phyloP scores from a whole-genome alignment of 1,140 invertebrate species.

The Megalonaias nervosa region DNA sequence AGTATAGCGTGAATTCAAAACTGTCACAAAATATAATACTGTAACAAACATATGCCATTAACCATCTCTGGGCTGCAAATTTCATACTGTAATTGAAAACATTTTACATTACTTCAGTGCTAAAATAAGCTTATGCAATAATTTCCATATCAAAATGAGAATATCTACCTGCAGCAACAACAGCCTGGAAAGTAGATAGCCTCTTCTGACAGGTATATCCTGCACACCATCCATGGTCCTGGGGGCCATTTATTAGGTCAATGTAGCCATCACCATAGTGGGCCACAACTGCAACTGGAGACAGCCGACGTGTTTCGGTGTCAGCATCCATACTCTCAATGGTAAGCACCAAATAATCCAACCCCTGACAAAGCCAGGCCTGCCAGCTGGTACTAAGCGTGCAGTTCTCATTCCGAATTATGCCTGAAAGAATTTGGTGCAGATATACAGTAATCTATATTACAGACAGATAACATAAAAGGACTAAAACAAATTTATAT shows the following conservation, averaged over 20 bases:
- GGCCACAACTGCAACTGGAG: conserved; percentile 61
- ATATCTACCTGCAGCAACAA: conserved; percentile 43
- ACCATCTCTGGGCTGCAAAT: too few species aligned
- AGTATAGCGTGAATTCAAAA: too few species aligned
- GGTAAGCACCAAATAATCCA: conserved; percentile 58
- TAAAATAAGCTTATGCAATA: too few species aligned
- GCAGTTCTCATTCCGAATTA: conserved; percentile 53
- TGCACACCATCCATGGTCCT: conserved; percentile 56
- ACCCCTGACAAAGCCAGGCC: conserved; percentile 54
- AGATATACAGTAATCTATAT: too few species aligned
- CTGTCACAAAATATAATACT: too few species aligned
- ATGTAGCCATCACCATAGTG: conserved; percentile 56
- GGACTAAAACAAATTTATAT: too few species aligned
- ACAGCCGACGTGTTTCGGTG: conserved; percentile 66
- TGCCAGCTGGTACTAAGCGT: conserved; percentile 45
- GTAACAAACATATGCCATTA: too few species aligned
- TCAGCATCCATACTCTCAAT: conserved; percentile 69
- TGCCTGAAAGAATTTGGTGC: conserved; percentile 40
- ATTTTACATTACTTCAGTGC: too few species aligned
- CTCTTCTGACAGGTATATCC: conserved; percentile 68
- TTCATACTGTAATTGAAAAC: too few species aligned
- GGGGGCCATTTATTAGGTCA: conserved; percentile 70
- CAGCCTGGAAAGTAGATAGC: conserved; percentile 64
- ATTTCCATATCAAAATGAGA: too few species aligned
- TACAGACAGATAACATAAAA: too few species aligned